Evolutionary conservation across 1,140 invertebrate species (phyloP), one percentile per base, ranked within the genome.

Genomic region (Amyelois transitella): DNA sequence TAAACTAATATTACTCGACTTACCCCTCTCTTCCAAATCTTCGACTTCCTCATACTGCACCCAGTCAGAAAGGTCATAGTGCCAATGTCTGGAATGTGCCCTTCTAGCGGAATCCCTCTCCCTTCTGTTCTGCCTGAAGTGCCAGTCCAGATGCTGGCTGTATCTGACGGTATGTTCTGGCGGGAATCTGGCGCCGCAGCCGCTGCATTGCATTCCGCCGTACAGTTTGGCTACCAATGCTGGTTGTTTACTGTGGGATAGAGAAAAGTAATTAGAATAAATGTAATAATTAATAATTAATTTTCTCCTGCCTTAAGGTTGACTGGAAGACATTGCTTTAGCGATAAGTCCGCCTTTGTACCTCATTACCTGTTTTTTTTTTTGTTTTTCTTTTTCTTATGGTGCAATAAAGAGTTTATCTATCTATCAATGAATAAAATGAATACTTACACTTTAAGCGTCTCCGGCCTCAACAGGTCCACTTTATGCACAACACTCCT

Each of bases 131-230:
- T 97, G 95, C 7, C 97, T 89, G 86, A 99, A 99, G 89, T 99
- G 98, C 97, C 98, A 99, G 87, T 99, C 97, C 21, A 99, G 90
- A 88, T 99, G 98, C 77, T 97, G 95, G 60, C 95, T 95, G 77
- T 99, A 96, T 52, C 93, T 92, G 21, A 96, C 94, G 0, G 95
- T 96, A 69, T 96, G 93, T 77, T 96, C 94, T 0, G 95, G 93
- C 8, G 94, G 93, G 81, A 98, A 99, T 38, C 98, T 90, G 20
- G 95, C 92, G 14, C 97, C 97, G 88, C 97, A 99, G 18, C 96
- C 96, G 54, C 95, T 94, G 87, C 98, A 99, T 81, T 98, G 97
- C 89, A 98, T 96, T 5, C 97, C 97, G 53, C 92, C 90, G 79
- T 97, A 97, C 6, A 98, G 81, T 2, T 86, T 80, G 5, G 91